These are phyloP conservation scores for Rattus rattus DNA, from an alignment of 2,113 vertebrate genomes.

Conservation along the genomic window DNA sequence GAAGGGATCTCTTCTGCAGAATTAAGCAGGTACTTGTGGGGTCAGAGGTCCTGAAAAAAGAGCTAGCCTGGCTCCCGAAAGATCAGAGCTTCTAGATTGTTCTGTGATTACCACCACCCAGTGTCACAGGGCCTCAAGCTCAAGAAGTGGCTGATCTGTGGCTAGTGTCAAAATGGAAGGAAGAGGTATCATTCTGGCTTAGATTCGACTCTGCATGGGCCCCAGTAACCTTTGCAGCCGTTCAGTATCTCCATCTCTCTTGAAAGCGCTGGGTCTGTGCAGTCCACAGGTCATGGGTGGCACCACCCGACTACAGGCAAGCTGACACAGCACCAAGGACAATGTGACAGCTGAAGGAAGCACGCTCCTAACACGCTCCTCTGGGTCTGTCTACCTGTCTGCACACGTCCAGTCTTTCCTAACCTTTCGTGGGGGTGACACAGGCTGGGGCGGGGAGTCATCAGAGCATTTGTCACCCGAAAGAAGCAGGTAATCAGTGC, in stretches of 20 bases:
- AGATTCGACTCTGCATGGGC: conserved; percentile 46
- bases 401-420: neutral
- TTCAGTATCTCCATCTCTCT: conserved; percentile 13
- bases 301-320: neutral
- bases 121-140: conserved; percentile 22
- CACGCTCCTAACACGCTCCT: neutral
- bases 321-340: accelerated
- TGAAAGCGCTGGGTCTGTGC: neutral
- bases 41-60: neutral
- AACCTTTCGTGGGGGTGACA: neutral
- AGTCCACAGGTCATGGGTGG: neutral
- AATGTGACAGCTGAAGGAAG: conserved; percentile 31
- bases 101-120: conserved; percentile 41
- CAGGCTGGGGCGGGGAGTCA: neutral
- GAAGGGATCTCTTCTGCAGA: neutral
- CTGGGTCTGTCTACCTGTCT: neutral
- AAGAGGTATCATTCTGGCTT: conserved; percentile 14
- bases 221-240: conserved; percentile 37
- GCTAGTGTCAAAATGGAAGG: conserved; percentile 45
- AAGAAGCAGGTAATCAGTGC: neutral
- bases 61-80: neutral
- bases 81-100: neutral
- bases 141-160: neutral
- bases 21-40: neutral
- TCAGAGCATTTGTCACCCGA: neutral